Evolutionary conservation across 2,113 vertebrate genomes (phyloP), one percentile per base, ranked within the genome.

Genomic region (Seriola aureovittata): DNA sequence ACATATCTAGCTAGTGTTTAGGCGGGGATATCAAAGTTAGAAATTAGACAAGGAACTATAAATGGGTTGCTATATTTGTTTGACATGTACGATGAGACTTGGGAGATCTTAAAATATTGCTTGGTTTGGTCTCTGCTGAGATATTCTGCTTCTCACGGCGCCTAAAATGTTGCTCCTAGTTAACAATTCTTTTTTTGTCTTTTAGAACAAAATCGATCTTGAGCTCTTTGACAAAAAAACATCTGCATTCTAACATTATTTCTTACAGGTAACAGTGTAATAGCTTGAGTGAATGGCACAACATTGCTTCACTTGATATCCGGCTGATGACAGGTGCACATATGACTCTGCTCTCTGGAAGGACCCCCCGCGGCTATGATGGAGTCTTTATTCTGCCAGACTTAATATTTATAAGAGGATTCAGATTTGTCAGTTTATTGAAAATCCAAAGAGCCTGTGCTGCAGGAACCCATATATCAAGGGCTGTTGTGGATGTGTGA

Each of bases 361-460:
- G 58, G 4, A n/a, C 42, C 60, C 60, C 68, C 68, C 44, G 57
- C 67, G 60, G 84, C 73, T 46, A 0, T 66, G 68, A 73, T 65
- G 58, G 74, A 55, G 69, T 71, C 46, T 17, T 71, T 29, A 64
- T 67, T 23, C 65, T 71, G 64, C 12, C 60, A 34, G 52, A 71
- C 65, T 57, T 25, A 36, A 67, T 74, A 50, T 59, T 74, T 75
- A 67, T 65, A 46, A 76, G 66, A 76, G 25, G 76, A 75, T 0
- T 70, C 72, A 72, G 46, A 76, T 65, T 19, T 73, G 67, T 70
- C 57, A 72, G 40, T 70, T 68, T 71, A 62, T 69, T 73, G 62
- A 76, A 57, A 64, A 52, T 73, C 34, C 21, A 59, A 60, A 64
- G 14, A 46, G 21, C 12, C 17, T 48, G 44, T 34, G 25, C 36